Evolutionary conservation across 1,140 invertebrate genomes (phyloP), one percentile per base, ranked within the genome.

Genomic region (Microplitis mediator): DNA sequence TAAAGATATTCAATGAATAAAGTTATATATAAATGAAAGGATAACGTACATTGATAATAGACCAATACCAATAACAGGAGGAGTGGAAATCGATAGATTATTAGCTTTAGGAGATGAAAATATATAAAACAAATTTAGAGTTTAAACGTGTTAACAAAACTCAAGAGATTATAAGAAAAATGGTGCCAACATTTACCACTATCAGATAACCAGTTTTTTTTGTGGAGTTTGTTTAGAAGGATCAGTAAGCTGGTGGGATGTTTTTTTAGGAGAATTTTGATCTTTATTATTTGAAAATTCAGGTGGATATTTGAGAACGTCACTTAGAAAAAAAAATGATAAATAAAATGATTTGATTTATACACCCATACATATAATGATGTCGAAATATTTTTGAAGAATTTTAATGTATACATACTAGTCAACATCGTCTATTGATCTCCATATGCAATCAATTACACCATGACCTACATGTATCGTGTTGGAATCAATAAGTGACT

Each of bases 391-490:
- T 51, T 66, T 31, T 50, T 6, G 13, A 45, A 16, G 4, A 39
- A 45, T 45, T n/a, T 4, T 11, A 8, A 45, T 45, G 39, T 16
- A 50, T 45, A 66, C 64, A 4, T 51, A 66, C 64, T 66, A 66
- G 50, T 66, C 39, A 11, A 66, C 35, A 66, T 66, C 36, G n/a
- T 66, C 64, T 2, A 45, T 50, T 3, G 64, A 66, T 45, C 36
- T 39, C 11, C 35, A 66, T 8, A 66, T 14, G 23, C 16, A 4
- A 31, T 51, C 23, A 14, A 45, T 14, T 5, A 45, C 36, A 66
- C 36, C 36, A 66, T 51, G n/a, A 31, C 4, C 4, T 54, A 23
- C 52, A 54, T 4, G n/a, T 6, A 54, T 54, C n/a, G 8, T 6
- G 5, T 23, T 23, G 13, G 52, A 54, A 54, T 23, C 13, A 13